Evolutionary conservation across 2,797 vertebrate genomes (phyloP).

Genomic region (Typhlichthys subterraneus): DNA sequence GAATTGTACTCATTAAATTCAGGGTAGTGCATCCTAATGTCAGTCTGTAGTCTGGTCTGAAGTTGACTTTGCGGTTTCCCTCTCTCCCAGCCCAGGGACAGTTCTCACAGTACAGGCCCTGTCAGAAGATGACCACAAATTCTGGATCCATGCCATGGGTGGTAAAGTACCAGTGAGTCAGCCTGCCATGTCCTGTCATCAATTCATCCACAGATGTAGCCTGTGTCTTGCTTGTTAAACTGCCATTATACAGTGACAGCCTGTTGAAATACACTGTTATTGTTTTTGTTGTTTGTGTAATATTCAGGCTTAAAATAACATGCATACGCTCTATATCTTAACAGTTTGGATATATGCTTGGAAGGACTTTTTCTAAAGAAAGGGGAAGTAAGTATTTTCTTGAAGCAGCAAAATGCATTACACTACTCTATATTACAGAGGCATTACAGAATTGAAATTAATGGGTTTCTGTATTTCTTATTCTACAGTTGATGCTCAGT

Average conservation of each 20-base stretch:
- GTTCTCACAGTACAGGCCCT: slow-evolving; percentile 90
- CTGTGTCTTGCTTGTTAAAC: slow-evolving; percentile 8
- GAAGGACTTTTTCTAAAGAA: slow-evolving; percentile 75
- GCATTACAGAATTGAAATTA: background rate
- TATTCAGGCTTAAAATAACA: background rate
- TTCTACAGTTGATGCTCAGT: slow-evolving; percentile 81
- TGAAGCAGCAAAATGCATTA: background rate
- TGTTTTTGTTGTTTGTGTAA: background rate
- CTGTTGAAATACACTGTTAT: background rate
- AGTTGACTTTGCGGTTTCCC: slow-evolving; percentile 25
- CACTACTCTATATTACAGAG: background rate
- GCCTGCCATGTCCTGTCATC: slow-evolving; percentile 34
- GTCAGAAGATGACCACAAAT: slow-evolving; percentile 91
- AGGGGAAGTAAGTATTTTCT: slow-evolving; percentile 75
- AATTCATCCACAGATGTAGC: slow-evolving; percentile 17
- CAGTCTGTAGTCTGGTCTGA: background rate
- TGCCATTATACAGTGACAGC: background rate
- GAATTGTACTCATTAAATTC: background rate
- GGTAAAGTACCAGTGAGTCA: slow-evolving; percentile 93
- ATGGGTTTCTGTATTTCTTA: background rate
- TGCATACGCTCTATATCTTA: background rate
- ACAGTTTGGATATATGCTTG: slow-evolving; percentile 70
- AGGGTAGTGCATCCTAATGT: background rate
- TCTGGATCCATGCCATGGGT: slow-evolving; percentile 96
- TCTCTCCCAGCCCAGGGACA: slow-evolving; percentile 83